phyloP scores from a whole-genome alignment of 2,888 invertebrate species.

The Meta bourneti region DNA sequence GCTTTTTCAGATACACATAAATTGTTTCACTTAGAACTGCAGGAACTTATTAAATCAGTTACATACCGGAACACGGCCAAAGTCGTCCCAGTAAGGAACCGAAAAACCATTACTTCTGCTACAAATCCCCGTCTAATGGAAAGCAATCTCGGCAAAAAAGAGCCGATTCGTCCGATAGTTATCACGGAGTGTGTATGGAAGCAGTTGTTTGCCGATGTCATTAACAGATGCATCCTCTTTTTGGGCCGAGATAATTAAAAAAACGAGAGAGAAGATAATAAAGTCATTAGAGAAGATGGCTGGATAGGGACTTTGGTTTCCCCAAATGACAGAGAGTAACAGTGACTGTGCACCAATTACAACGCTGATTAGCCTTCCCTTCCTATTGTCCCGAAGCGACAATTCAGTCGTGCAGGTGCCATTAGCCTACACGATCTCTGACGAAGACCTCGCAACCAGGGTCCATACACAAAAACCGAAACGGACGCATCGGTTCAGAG shows the following conservation, averaged over 20 bases:
- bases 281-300: slow-evolving; percentile 62
- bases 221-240: slow-evolving; percentile 52
- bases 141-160: not conserved
- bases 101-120: too few species aligned
- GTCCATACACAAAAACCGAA: slow-evolving; percentile 11
- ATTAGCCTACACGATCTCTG: slow-evolving; percentile 66
- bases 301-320: slow-evolving; percentile 30
- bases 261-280: slow-evolving; percentile 52
- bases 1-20: too few species aligned
- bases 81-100: too few species aligned
- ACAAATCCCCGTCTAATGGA: not conserved
- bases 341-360: slow-evolving; percentile 68
- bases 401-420: slow-evolving; percentile 69
- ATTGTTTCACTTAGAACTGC: too few species aligned
- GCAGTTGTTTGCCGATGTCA: not conserved
- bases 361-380: slow-evolving; percentile 64
- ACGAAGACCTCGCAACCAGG: slow-evolving; percentile 14
- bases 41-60: too few species aligned
- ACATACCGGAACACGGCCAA: too few species aligned
- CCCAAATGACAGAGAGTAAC: slow-evolving; percentile 48
- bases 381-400: slow-evolving; percentile 72
- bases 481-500: too few species aligned
- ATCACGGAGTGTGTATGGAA: not conserved
- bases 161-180: slow-evolving; percentile 10
- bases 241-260: slow-evolving; percentile 9